Evolutionary conservation across 2,797 vertebrate genomes (phyloP), one percentile per base, ranked within the genome.

Genomic region (Coccyzus lansbergi): DNA sequence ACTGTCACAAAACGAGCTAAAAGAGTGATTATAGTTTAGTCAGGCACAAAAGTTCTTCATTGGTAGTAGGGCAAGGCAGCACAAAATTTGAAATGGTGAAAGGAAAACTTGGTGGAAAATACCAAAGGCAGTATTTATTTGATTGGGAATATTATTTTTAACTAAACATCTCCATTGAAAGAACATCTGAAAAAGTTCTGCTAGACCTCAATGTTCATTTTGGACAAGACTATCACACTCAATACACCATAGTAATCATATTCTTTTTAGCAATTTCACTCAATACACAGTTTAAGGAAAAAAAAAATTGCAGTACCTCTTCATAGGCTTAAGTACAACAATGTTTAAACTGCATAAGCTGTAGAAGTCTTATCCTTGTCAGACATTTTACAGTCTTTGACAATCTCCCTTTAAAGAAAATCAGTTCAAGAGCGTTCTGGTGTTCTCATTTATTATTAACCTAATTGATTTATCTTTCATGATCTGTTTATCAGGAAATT

Each of bases 401-500:
- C 71, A 80, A 76, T 36, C 58, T 76, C 55, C 19, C 40, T 78
- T 83, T 76, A 93, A 90, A 90, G 20, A 63, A 93, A 94, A 68
- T 9, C 59, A 87, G 58, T 68, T 71, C 48, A 80, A 87, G 68
- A 69, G 18, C 22, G 11, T 62, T 80, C 84, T 92, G 64, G 36
- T 86, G 31, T 83, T 91, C 81, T 74, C 56, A 84, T 75, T 58
- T 92, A 95, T 70, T 89, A 90, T 40, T 70, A 59, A 2, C 5
- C 81, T 59, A 65, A 86, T 7, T 80, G 56, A 91, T 92, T 89
- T 93, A 85, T 89, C 86, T 59, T 78, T 77, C 18, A 52, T 49
- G 34, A 93, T 94, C 82, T 91, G 79, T 94, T 89, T 96, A 86
- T 87, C 81, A 83, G 75, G 76, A 95, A 95, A 74, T 74, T 88